Conservation (phyloP, 2,888 invertebrate species). For the Salticus scenicus region DNA sequence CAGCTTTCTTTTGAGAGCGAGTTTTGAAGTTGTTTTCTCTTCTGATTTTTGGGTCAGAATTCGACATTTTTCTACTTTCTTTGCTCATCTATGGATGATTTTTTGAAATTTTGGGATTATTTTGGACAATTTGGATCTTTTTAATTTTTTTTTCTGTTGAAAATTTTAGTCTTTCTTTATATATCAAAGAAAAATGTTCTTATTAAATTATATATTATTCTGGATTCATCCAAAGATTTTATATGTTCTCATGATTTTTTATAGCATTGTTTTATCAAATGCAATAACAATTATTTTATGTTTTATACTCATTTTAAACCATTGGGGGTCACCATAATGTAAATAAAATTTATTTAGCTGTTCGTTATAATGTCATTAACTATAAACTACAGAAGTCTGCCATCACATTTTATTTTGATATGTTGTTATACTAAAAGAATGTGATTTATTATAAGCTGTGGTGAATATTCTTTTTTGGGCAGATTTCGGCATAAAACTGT, state of each 20-base stretch:
- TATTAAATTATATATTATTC: not conserved
- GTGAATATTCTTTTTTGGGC: too few species aligned
- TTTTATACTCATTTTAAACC: not conserved
- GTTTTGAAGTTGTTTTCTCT: not conserved
- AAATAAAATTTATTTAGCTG: too few species aligned
- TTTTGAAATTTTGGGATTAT: constrained; percentile 1
- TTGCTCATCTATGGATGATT: too few species aligned
- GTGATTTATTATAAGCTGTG: too few species aligned
- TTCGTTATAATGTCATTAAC: too few species aligned
- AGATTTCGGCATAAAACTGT: too few species aligned
- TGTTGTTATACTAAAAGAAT: too few species aligned
- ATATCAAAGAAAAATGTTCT: not conserved
- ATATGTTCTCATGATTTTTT: not conserved
- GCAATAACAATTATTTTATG: not conserved
- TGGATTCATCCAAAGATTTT: not conserved
- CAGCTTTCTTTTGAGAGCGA: not conserved
- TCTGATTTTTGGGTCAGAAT: not conserved
- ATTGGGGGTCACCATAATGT: not conserved
- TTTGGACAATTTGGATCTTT: not conserved
- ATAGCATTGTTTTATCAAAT: not conserved
- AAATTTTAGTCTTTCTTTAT: not conserved
- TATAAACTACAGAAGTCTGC: too few species aligned
- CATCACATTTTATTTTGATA: too few species aligned
- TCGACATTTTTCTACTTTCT: too few species aligned
- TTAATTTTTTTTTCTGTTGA: not conserved